Base-by-base conservation (phyloP, 1,140 invertebrate species). In the Drosophila ananassae region DNA sequence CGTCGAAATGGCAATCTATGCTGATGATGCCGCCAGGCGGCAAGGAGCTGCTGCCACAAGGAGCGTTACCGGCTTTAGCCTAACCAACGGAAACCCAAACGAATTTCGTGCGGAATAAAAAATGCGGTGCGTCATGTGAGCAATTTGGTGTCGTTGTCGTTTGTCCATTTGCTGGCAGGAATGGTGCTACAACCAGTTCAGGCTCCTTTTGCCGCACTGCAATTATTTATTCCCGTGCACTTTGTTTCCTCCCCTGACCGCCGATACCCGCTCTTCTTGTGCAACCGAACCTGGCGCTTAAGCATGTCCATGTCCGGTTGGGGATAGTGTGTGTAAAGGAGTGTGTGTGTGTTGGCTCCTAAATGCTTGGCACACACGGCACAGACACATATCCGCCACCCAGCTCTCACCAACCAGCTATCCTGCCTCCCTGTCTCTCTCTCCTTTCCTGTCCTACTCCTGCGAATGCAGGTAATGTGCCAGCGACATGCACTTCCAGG, bases 131-230 rank as follows among this genome's bases (percentile, higher is more conserved):
- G 83, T 83, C 83, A 89, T 89, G 83, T 89, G 79, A 89, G 83
- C 83, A 83, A 89, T 89, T 89, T 89, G 77, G 71, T 82, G 82
- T 84, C 80, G 67, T 69, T 61, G 73, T 76, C 71, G 71, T 73
- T 73, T 77, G 74, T 60, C 73, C 73, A 67, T 54, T 41, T 55
- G 53, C 66, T 37, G 50, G 9, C 44, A 41, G 63, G 55, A 71
- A 79, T 89, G 83, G 83, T 89, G 83, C 84, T 63, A 89, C 83
- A 89, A 89, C 83, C 83, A 89, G 83, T 89, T 89, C 83, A 79
- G 84, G 79, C 79, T 89, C 79, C 72, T 74, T 87, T 79, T 89
- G 83, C 67, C 53, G 72, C 67, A 69, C 73, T 73, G 83, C 83
- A 89, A 89, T 89, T 89, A 89, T 89, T 89, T 89, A 89, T 89